Evolutionary conservation across 2,797 vertebrate species (phyloP).

Genomic region (Neopelma chrysocephalum): DNA sequence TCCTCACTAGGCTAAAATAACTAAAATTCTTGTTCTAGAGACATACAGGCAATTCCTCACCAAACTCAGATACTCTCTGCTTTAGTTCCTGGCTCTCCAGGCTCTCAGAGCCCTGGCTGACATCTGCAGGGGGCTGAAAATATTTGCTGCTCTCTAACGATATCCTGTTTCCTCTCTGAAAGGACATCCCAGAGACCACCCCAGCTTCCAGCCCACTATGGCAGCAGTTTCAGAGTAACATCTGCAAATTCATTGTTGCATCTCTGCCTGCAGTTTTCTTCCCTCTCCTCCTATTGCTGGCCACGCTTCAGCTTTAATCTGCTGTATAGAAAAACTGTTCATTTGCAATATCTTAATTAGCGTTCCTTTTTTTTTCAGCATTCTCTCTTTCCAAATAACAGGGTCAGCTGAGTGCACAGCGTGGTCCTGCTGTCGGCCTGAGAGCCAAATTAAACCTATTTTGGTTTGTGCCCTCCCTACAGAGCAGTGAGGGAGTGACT

Average conservation of each 20-base stretch:
- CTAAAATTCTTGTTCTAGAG: not conserved
- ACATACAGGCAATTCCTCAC: not conserved
- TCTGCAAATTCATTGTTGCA: not conserved
- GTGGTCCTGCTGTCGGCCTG: not conserved
- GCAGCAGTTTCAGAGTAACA: not conserved
- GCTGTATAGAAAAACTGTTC: not conserved
- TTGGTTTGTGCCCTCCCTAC: not conserved
- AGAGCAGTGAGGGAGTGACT: not conserved
- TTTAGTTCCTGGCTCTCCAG: not conserved
- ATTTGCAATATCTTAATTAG: not conserved
- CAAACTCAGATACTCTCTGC: not conserved
- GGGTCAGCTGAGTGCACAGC: not conserved
- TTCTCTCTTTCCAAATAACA: not conserved
- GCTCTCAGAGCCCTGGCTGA: not conserved
- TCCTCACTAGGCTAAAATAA: not conserved
- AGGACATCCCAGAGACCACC: not conserved
- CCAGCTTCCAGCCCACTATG: not conserved
- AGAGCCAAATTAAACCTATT: not conserved
- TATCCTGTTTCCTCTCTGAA: not conserved
- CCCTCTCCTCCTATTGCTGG: not conserved
- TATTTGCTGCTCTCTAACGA: not conserved
- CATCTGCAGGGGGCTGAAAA: not conserved
- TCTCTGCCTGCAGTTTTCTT: not conserved
- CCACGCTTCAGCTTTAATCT: not conserved
- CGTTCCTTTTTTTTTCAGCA: not conserved